Base-by-base conservation (phyloP, 2,888 invertebrate genomes). In the Athalia circularis region DNA sequence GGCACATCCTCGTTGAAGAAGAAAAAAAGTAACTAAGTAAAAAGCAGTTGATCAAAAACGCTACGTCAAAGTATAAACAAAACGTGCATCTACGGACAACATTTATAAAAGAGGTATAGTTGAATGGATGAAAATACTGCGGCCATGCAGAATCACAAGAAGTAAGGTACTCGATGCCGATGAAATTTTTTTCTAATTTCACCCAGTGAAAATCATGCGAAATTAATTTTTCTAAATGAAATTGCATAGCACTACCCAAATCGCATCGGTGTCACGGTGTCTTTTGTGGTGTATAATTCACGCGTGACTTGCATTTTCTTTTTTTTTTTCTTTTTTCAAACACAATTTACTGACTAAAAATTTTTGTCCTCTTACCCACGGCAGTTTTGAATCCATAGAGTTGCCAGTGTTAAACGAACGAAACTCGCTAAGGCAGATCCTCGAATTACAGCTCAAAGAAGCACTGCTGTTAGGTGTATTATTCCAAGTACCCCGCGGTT, bases 391-490 rank as follows among this genome's bases (percentile, higher is more conserved):
- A 72, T 72, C 72, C 47, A 47, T 47, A 72, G 57, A 1, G 70
- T 59, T 9, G n/a, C n/a, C 29, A 13, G 7, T 29, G 2, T 59
- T 59, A 59, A 72, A 7, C 72, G 13, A 45, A 47, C 72, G 13
- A 45, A 47, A 72, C 45, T 72, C 72, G 72, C 43, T 6, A 75
- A 50, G 62, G 11, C 29, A 45, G 64, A 52, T 75, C 75, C 50
- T 50, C 64, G 47, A 45, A 75, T 64, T 48, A 50, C 64, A 43
- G 75, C 75, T 75, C 75, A 62, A 75, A 75, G 75, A 75, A 75
- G 64, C 62, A 75, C 75, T 75, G 75, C 75, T 75, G 62, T 75
- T 75, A 75, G 75, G 75, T 75, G 75, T 75, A 75, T 62, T 75
- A 75, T 75, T 75, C 59, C 62, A 50, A 50, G 64, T 75, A 62